Conservation (phyloP, 2,113 vertebrate genomes). For the Phasianus colchicus region DNA sequence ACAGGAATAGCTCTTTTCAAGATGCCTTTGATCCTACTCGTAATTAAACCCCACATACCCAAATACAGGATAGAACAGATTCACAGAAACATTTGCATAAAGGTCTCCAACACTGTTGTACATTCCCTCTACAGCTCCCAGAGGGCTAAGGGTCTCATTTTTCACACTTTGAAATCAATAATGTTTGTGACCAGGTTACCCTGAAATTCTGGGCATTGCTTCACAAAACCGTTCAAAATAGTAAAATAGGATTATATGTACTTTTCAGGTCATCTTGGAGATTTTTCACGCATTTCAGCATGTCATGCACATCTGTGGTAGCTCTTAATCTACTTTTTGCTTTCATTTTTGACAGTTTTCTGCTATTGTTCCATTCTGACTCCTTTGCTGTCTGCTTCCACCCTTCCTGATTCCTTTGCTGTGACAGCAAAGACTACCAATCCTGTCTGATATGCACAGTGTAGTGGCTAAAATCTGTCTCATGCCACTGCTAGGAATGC, state of each 20-base stretch:
- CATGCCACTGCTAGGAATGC: not conserved
- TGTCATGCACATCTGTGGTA: not conserved
- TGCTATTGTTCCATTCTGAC: not conserved
- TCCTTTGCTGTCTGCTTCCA: not conserved
- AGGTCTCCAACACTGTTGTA: not conserved
- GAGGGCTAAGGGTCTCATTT: conserved; percentile 7
- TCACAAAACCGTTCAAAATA: conserved; percentile 15
- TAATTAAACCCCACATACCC: conserved; percentile 42
- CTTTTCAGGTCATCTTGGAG: not conserved
- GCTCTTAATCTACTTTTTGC: conserved; percentile 37
- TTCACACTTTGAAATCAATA: not conserved
- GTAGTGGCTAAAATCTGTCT: not conserved
- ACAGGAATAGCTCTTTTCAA: conserved; percentile 50
- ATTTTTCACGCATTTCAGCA: conserved; percentile 9
- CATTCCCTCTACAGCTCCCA: not conserved
- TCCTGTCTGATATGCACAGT: not conserved
- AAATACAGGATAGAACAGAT: conserved; percentile 6
- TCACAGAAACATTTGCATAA: conserved; percentile 23
- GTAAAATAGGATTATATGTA: not conserved
- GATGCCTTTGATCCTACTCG: conserved; percentile 61
- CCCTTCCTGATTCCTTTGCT: not conserved
- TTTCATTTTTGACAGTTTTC: not conserved
- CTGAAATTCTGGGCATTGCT: conserved; percentile 1
- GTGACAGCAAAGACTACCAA: not conserved
- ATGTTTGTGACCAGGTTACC: not conserved